A percentile compares a stretch with the other conserved stretches of the same genome.
Conservation (phyloP, 2,888 invertebrate genomes). For the Drosophila multiciliata region DNA sequence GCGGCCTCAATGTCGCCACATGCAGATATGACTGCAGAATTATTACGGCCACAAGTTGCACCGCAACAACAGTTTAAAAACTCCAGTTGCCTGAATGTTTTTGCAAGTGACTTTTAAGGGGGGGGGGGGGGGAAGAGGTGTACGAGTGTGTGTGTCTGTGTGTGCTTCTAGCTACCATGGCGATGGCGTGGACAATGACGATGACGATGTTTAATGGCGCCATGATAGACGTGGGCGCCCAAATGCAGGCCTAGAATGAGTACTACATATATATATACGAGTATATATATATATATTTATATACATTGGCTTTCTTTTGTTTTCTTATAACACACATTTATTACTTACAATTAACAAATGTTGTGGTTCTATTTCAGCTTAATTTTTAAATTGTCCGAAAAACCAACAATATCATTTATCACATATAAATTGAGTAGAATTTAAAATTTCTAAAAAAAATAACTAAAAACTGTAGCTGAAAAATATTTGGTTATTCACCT, state of each 20-base stretch:
- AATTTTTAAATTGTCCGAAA: not conserved
- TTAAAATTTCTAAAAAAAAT: not conserved
- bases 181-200: slow-evolving; percentile 16
- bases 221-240: slow-evolving; percentile 17
- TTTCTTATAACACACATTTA: not conserved
- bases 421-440: not conserved
- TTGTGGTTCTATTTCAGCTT: not conserved
- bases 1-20: slow-evolving; percentile 62
- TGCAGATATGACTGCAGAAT: slow-evolving; percentile 71
- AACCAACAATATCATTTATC: not conserved
- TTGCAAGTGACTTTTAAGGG: not conserved
- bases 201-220: slow-evolving; percentile 41
- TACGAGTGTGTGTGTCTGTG: not conserved
- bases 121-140: not conserved
- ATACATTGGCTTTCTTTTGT: not conserved
- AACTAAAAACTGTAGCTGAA: not conserved
- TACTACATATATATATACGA: not conserved
- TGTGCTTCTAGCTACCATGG: slow-evolving; percentile 27
- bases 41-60: slow-evolving; percentile 58
- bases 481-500: not conserved
- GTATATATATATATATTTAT: not conserved
- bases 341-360: not conserved
- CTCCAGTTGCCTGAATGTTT: slow-evolving; percentile 10
- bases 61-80: slow-evolving; percentile 27
- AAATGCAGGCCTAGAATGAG: slow-evolving; percentile 4